phyloP scores from a whole-genome alignment of 1,140 invertebrate species.

The Calosoma granatense region DNA sequence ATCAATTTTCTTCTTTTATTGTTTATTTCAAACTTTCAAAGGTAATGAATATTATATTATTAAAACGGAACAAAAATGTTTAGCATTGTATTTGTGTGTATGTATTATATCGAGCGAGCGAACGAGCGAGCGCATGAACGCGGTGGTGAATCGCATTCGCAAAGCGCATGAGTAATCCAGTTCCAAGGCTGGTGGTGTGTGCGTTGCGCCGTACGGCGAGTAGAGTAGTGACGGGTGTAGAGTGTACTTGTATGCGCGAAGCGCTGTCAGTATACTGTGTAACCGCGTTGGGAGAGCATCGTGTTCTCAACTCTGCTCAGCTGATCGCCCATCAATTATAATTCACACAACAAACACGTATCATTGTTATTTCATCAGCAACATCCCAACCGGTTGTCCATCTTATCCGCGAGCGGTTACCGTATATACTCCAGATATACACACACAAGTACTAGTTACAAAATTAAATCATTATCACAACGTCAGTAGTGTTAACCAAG shows the following conservation, averaged over 20 bases:
- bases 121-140: too few relatives aligned
- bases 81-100: too few relatives aligned
- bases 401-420: not conserved
- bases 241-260: not conserved
- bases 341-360: not conserved
- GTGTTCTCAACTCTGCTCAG: not conserved
- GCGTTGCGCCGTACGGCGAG: not conserved
- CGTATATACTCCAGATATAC: not conserved
- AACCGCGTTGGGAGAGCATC: not conserved
- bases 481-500: not conserved
- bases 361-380: not conserved
- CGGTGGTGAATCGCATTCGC: not conserved
- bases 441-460: not conserved
- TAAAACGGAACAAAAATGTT: too few relatives aligned
- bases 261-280: not conserved
- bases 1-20: too few relatives aligned
- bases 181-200: not conserved
- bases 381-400: not conserved
- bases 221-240: not conserved
- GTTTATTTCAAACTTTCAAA: too few relatives aligned
- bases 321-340: not conserved
- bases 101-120: too few relatives aligned
- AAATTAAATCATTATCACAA: not conserved
- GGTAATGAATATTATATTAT: too few relatives aligned
- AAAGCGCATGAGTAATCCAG: constrained; percentile 3